Conservation (phyloP, 2,888 invertebrate species). For the Sphinx pinastri region DNA sequence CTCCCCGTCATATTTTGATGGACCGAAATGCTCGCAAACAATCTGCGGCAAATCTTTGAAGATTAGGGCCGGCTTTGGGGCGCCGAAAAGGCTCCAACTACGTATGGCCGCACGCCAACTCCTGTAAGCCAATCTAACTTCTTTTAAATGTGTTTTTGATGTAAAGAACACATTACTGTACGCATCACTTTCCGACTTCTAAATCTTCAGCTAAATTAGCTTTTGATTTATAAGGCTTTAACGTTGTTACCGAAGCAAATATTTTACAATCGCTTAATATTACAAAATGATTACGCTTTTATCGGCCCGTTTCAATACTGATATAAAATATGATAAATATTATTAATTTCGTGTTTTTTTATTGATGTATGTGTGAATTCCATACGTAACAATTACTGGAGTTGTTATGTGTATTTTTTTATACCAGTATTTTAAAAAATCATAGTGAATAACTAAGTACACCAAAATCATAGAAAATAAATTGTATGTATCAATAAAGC, state of each 20-base stretch:
- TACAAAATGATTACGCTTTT: neutral
- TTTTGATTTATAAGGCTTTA: conserved; percentile 76
- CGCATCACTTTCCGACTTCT: conserved; percentile 68
- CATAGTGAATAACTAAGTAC: too few relatives aligned
- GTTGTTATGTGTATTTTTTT: too few relatives aligned
- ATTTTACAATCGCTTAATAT: neutral
- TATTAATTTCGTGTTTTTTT: too few relatives aligned
- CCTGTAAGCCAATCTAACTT: conserved; percentile 83
- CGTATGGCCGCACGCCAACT: conserved; percentile 79
- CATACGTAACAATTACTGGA: neutral
- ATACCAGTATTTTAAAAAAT: too few relatives aligned
- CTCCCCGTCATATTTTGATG: conserved; percentile 75
- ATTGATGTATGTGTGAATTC: neutral
- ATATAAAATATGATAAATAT: too few relatives aligned
- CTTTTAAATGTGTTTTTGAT: conserved; percentile 84
- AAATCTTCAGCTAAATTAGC: conserved; percentile 76
- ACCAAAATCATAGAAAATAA: too few relatives aligned
- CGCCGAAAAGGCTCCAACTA: conserved; percentile 75
- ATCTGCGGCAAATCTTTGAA: conserved; percentile 77
- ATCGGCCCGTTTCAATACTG: neutral
- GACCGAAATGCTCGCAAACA: conserved; percentile 76
- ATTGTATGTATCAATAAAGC: neutral
- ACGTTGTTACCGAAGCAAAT: conserved; percentile 47
- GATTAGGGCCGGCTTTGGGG: conserved; percentile 76
- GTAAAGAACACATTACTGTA: conserved; percentile 80